Percentiles rank a stretch among this genome's conserved stretches.
Evolutionary conservation across 2,113 vertebrate species (phyloP).

Genomic region (Amblyornis subalaris): DNA sequence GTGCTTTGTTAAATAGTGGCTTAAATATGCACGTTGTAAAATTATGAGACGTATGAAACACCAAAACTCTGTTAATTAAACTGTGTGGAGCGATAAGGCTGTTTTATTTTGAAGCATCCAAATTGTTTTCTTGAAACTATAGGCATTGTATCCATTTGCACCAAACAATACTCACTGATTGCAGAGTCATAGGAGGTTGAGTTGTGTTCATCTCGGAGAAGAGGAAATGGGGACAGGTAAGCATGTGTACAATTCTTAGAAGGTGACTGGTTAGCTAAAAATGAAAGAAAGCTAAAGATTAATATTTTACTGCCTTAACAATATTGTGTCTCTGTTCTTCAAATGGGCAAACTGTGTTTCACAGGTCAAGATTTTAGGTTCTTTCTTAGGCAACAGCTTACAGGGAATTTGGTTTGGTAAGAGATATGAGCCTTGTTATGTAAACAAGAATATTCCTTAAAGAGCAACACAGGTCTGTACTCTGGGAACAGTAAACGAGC

Average conservation of each 20-base stretch:
- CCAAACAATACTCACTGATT: conserved; percentile 80
- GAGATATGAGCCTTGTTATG: neutral
- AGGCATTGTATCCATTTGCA: neutral
- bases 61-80: conserved; percentile 12
- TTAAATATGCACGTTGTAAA: conserved; percentile 4
- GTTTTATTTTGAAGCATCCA: neutral
- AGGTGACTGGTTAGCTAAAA: conserved; percentile 84
- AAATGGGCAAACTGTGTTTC: neutral
- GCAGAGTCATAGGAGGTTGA: conserved; percentile 85
- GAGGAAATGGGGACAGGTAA: conserved; percentile 90
- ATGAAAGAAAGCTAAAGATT: neutral
- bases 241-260: conserved; percentile 85
- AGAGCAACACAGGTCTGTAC: neutral
- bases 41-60: neutral
- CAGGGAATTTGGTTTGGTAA: neutral
- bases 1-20: neutral
- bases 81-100: neutral
- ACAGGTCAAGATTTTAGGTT: neutral
- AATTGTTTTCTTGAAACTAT: neutral
- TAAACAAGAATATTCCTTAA: neutral
- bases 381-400: neutral
- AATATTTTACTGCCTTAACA: neutral
- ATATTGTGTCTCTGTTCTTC: neutral
- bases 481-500: neutral
- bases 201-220: conserved; percentile 80